Percentiles rank a stretch among this genome's conserved stretches.
These are phyloP conservation scores for Pollenia griseotomentosa DNA, from an alignment of 2,888 invertebrate genomes.

Conservation along the genomic window DNA sequence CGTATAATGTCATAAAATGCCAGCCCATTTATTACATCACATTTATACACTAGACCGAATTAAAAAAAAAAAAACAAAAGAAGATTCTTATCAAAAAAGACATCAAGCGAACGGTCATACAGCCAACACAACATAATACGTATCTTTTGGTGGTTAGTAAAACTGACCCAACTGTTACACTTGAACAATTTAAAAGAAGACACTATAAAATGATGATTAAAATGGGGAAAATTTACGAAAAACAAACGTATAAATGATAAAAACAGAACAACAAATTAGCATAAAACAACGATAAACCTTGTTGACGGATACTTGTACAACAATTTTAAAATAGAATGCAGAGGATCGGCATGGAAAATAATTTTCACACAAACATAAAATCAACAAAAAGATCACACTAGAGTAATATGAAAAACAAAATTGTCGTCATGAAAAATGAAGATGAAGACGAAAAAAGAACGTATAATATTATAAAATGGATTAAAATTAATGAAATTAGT, in stretches of 20 bases:
- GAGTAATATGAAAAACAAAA: slow-evolving; percentile 30
- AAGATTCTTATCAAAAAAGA: slow-evolving; percentile 59
- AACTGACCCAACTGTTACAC: slow-evolving; percentile 64
- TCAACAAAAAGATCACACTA: slow-evolving; percentile 20
- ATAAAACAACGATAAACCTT: slow-evolving; percentile 72
- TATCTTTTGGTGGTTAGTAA: slow-evolving; percentile 20
- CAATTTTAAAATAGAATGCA: not conserved
- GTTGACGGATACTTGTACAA: slow-evolving; percentile 64
- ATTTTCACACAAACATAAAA: slow-evolving; percentile 45
- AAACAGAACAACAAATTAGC: slow-evolving; percentile 63
- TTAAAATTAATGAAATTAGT: slow-evolving; percentile 45
- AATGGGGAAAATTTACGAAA: slow-evolving; percentile 31
- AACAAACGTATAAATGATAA: slow-evolving; percentile 32
- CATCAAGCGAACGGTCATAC: slow-evolving; percentile 15
- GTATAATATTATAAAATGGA: slow-evolving; percentile 30
- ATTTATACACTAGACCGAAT: slow-evolving; percentile 26
- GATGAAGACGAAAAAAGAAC: slow-evolving; percentile 1
- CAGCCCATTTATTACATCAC: slow-evolving; percentile 41
- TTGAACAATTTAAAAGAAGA: slow-evolving; percentile 53
- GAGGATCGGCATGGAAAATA: slow-evolving; percentile 24
- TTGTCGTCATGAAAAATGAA: slow-evolving; percentile 49
- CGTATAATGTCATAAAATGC: slow-evolving; percentile 60
- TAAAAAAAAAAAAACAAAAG: not conserved
- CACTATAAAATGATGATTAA: slow-evolving; percentile 59
- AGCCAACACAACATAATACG: slow-evolving; percentile 1